Evolutionary conservation across 2,888 invertebrate species (phyloP), one percentile per base, ranked within the genome.

Genomic region (Mythimna pallens): DNA sequence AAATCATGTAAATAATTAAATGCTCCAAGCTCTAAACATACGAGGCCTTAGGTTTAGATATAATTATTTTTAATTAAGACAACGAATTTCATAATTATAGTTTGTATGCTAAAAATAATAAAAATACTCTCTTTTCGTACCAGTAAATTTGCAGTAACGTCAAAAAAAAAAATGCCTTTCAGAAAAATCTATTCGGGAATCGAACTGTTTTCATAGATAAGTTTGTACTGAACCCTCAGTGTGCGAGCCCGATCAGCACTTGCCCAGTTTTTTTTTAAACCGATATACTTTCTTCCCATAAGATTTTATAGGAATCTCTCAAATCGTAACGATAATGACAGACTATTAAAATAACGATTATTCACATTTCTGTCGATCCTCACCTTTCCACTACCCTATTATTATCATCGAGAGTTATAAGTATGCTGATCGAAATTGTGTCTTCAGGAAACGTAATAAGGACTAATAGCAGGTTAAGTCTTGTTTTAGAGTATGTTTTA

Each of bases 301-400:
- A 3, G 0, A 5, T 52, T 64, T 57, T 17, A 36, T 65, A 58
- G 7, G 5, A 36, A 62, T 65, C 36, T 34, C 40, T 47, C 12
- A 12, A 55, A 63, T 63, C n/a, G 5, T 67, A 12, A 57, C 64
- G 43, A 55, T 65, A 58, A 30, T 55, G 17, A 25, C n/a, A 1
- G 3, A 54, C 54, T n/a, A 62, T 67, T 65, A 61, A 54, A 55
- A 58, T 54, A 58, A 25, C 54, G 17, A 68, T 58, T 59, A 63
- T 40, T 59, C 52, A 58, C 20, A 76, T 66, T 52, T 70, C 20
- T 47, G 40, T 58, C 47, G 25, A 71, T 55, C 40, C 22, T 68
- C 78, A 71, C 52, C 57, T 72, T 70, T 61, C 52, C 12, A 47
- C 43, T 22, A 20, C 50, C 68, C 70, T 71, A 69, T 71, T 73